Evolutionary conservation across 2,888 invertebrate genomes (phyloP).

Genomic region (Desoria tigrina): DNA sequence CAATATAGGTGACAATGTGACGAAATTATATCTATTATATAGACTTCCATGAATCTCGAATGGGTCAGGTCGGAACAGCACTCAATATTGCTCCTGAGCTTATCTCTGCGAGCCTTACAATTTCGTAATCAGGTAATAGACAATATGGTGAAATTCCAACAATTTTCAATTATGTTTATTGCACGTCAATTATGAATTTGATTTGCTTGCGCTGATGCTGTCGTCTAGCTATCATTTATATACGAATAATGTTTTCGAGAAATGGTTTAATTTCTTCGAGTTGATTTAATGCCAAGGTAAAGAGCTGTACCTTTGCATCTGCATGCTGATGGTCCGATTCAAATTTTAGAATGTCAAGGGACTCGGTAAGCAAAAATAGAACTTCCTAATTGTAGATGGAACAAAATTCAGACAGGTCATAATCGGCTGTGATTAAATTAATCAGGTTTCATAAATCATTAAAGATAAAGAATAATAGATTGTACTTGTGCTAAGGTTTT

Average conservation of each 20-base stretch:
- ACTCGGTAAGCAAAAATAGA: conserved; percentile 36
- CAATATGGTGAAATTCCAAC: no score
- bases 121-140: conserved; percentile 74
- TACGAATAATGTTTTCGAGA: conserved; percentile 38
- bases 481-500: conserved; percentile 6
- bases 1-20: no score
- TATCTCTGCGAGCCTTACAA: conserved; percentile 68
- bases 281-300: conserved; percentile 39
- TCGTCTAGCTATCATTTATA: neutral
- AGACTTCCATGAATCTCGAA: conserved; percentile 62
- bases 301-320: conserved; percentile 51
- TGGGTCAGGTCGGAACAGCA: conserved; percentile 89
- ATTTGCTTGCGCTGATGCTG: neutral
- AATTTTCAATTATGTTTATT: no score
- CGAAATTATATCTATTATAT: no score
- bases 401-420: no score
- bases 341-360: conserved; percentile 48
- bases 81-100: conserved; percentile 95
- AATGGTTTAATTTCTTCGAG: conserved; percentile 40
- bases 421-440: no score
- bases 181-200: neutral
- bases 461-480: neutral
- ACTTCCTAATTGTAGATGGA: conserved; percentile 41
- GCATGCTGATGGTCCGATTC: conserved; percentile 47
- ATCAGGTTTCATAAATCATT: no score